These are phyloP conservation scores for Cotesia glomerata DNA, from an alignment of 1,140 invertebrate species.

Conservation along the genomic window DNA sequence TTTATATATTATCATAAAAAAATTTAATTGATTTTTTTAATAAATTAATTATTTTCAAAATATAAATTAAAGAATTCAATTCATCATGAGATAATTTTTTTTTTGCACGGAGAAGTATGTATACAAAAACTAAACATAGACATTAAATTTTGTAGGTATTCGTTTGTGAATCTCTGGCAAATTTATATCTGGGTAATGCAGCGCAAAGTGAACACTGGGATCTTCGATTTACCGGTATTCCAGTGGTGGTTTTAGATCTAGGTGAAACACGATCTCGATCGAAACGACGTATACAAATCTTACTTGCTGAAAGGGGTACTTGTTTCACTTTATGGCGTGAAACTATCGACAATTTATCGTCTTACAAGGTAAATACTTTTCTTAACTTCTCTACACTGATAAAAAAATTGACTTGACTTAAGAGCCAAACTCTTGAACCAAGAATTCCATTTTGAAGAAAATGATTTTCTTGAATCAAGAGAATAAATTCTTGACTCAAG, in stretches of 20 bases:
- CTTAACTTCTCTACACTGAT: neutral
- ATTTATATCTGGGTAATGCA: slow-evolving; percentile 74
- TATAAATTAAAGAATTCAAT: no score
- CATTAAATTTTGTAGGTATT: slow-evolving; percentile 64
- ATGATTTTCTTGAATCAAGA: no score
- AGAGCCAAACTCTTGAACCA: no score
- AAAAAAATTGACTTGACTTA: no score
- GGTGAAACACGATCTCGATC: slow-evolving; percentile 75
- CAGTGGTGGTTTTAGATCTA: slow-evolving; percentile 78
- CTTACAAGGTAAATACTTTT: slow-evolving; percentile 63
- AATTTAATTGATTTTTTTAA: no score
- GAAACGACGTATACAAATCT: slow-evolving; percentile 75
- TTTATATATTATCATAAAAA: no score
- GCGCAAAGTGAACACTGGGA: slow-evolving; percentile 72
- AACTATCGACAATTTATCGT: slow-evolving; percentile 76
- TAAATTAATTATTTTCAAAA: no score
- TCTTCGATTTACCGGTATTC: slow-evolving; percentile 80
- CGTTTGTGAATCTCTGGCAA: slow-evolving; percentile 81
- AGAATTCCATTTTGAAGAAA: no score
- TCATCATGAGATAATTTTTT: no score
- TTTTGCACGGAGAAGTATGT: no score
- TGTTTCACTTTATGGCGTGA: slow-evolving; percentile 87
- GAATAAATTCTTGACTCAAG: no score
- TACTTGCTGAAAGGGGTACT: slow-evolving; percentile 82
- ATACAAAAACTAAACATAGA: no score